phyloP scores from a whole-genome alignment of 2,113 vertebrate species.

The Upupa epops region DNA sequence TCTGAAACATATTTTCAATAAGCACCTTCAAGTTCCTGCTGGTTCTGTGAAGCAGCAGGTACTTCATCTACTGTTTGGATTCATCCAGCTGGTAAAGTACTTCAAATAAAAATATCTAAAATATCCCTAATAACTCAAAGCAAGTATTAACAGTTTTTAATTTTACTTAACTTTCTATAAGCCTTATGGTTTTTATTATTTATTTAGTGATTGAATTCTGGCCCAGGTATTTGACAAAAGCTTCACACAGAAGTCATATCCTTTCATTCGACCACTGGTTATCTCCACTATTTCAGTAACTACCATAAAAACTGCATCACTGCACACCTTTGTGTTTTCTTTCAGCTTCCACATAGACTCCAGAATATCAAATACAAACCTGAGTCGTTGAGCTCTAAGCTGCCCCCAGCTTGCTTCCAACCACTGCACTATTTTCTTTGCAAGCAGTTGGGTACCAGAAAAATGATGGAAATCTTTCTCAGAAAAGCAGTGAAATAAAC shows the following conservation, averaged over 20 bases:
- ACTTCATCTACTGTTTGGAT: neutral
- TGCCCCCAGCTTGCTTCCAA: neutral
- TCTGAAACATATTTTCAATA: neutral
- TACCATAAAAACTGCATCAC: neutral
- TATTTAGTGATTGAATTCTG: neutral
- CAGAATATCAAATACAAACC: neutral
- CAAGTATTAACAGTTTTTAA: neutral
- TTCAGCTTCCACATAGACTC: neutral
- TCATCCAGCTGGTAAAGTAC: neutral
- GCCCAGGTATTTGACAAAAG: neutral
- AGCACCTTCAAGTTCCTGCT: neutral
- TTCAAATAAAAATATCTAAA: neutral
- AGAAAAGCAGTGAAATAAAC: neutral
- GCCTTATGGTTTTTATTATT: neutral
- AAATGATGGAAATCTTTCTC: neutral
- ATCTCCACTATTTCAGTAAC: neutral
- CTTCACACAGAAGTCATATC: neutral
- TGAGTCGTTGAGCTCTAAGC: neutral
- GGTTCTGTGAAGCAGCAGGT: neutral
- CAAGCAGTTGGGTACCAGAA: neutral
- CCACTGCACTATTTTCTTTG: neutral
- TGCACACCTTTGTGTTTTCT: neutral
- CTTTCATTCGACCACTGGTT: neutral
- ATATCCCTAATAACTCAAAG: neutral
- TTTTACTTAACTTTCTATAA: neutral